These are phyloP conservation scores for Triplophysa siluroides DNA, from an alignment of 2,113 vertebrate genomes.

Conservation along the genomic window DNA sequence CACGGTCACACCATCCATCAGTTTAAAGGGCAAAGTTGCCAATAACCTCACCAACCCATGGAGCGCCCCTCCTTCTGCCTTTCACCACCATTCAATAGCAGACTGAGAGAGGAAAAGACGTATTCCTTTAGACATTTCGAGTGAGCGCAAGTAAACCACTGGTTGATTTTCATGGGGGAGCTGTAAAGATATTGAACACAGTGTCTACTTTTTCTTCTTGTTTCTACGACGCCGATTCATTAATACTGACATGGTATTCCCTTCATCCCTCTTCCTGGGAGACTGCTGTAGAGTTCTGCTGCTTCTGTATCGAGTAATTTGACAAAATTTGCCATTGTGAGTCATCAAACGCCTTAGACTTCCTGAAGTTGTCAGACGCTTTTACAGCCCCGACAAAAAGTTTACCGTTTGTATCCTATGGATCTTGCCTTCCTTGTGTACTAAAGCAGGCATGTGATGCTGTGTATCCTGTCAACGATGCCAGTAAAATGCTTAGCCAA, in stretches of 20 bases:
- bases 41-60: constrained; percentile 38
- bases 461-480: constrained; percentile 30
- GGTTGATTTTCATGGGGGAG: constrained; percentile 5
- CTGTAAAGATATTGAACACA: neutral
- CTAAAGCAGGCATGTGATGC: constrained; percentile 38
- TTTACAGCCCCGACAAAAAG: neutral
- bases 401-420: neutral
- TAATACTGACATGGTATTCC: neutral
- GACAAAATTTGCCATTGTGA: neutral
- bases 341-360: too few relatives aligned
- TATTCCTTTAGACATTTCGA: constrained; percentile 34
- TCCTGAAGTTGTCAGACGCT: constrained; percentile 17
- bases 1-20: constrained; percentile 45
- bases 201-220: constrained; percentile 2
- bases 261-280: constrained; percentile 16
- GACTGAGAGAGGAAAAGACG: constrained; percentile 39
- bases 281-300: neutral
- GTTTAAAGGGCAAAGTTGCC: constrained; percentile 52
- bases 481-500: constrained; percentile 43
- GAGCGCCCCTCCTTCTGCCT: constrained; percentile 15
- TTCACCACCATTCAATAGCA: constrained; percentile 24
- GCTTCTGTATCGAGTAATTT: neutral
- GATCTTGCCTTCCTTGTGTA: constrained; percentile 16
- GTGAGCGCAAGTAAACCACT: constrained; percentile 25
- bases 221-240: constrained; percentile 7